These are phyloP conservation scores for Phataginus tricuspis DNA, from an alignment of 2,797 vertebrate genomes.

Conservation along the genomic window DNA sequence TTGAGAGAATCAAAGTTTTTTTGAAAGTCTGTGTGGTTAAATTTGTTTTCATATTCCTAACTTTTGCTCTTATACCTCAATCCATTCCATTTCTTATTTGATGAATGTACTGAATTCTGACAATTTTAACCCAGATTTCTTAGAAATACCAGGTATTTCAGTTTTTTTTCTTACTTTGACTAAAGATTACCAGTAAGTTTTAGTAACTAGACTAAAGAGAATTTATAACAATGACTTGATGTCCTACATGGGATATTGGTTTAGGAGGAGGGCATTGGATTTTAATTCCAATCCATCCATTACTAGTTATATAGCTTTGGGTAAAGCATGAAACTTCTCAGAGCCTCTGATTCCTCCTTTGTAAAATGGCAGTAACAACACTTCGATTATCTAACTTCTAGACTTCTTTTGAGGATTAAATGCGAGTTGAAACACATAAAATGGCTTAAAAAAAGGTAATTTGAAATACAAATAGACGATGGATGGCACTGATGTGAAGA, in stretches of 20 bases:
- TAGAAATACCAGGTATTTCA: not conserved
- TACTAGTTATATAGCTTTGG: not conserved
- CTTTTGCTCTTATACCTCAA: not conserved
- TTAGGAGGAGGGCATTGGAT: not conserved
- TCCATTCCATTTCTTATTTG: not conserved
- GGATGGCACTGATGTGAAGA: not conserved
- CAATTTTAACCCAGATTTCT: not conserved
- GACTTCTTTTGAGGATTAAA: not conserved
- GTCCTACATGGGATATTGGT: not conserved
- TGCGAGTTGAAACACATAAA: not conserved
- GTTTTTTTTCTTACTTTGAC: not conserved
- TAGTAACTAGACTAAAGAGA: not conserved
- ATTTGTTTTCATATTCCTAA: constrained; percentile 17
- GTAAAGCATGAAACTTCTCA: not conserved
- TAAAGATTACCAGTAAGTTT: not conserved
- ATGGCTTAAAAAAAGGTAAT: not conserved
- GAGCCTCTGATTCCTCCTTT: not conserved
- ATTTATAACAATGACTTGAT: not conserved
- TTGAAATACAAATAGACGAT: not conserved
- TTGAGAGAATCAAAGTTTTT: not conserved
- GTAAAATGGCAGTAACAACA: not conserved
- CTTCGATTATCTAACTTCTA: not conserved
- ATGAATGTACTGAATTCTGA: not conserved
- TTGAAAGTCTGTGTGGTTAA: not conserved
- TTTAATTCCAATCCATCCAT: not conserved